A percentile compares a stretch with the other conserved stretches of the same genome.
These are phyloP conservation scores for Seriola rivoliana DNA, from an alignment of 2,113 vertebrate genomes.

Conservation along the genomic window DNA sequence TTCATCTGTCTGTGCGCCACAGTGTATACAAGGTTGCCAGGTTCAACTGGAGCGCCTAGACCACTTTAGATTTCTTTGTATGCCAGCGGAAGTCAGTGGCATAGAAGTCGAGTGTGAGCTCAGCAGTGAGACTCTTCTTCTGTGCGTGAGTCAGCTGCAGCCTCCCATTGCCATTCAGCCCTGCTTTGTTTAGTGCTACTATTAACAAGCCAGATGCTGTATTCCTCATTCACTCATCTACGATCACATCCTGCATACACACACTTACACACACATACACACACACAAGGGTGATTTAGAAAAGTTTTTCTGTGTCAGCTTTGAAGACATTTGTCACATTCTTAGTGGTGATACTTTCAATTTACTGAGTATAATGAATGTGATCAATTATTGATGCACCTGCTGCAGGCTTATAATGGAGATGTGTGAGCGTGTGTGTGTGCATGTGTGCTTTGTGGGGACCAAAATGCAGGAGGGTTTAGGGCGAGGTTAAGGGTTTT, in stretches of 20 bases:
- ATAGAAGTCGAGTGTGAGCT: conserved; percentile 66
- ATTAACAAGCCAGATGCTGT: conserved; percentile 78
- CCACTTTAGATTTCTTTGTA: conserved; percentile 59
- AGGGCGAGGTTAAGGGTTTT: too few species aligned
- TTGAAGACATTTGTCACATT: conserved; percentile 4
- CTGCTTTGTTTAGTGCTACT: conserved; percentile 59
- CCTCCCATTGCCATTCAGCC: conserved; percentile 72
- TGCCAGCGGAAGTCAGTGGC: conserved; percentile 58
- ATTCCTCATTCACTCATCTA: conserved; percentile 58
- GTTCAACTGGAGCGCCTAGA: conserved; percentile 58
- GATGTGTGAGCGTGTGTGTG: background rate
- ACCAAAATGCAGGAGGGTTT: too few species aligned
- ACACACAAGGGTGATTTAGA: conserved; percentile 15
- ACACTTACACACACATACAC: conserved; percentile 22
- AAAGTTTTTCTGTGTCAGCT: conserved; percentile 31
- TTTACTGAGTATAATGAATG: conserved; percentile 2
- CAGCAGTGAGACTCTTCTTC: conserved; percentile 71
- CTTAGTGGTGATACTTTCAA: conserved; percentile 25
- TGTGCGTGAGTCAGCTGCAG: conserved; percentile 77
- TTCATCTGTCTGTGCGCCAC: conserved; percentile 15
- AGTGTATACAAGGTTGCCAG: conserved; percentile 55
- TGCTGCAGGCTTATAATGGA: conserved; percentile 35
- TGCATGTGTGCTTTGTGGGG: too few species aligned
- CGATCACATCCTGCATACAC: conserved; percentile 60
- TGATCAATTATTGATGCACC: conserved; percentile 50